phyloP scores from a whole-genome alignment of 35 echinoderm and acorn worm species.

The Stichopus chloronotus region DNA sequence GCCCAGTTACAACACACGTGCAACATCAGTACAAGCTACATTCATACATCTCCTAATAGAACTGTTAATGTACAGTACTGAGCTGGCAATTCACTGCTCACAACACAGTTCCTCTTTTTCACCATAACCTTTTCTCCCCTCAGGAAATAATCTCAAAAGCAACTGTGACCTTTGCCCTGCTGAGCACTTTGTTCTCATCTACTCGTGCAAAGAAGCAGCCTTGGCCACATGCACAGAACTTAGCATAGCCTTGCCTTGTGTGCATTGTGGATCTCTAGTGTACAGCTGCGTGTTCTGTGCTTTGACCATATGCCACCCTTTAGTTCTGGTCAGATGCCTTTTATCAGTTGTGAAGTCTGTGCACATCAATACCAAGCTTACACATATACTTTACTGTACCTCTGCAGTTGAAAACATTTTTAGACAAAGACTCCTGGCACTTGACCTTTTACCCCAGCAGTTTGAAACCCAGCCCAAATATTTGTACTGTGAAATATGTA shows the following conservation, averaged over 20 bases:
- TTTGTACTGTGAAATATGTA: background rate
- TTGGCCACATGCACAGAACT: background rate
- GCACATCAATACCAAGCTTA: background rate
- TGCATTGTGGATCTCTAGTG: background rate
- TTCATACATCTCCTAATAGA: too few relatives aligned
- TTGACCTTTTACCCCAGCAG: background rate
- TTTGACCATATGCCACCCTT: background rate
- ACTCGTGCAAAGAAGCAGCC: background rate
- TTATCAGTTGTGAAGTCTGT: background rate
- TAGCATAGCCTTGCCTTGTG: background rate
- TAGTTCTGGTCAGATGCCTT: background rate
- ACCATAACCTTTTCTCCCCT: background rate
- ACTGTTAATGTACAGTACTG: too few relatives aligned
- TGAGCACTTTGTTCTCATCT: background rate
- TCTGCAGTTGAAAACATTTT: background rate
- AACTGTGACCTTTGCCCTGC: background rate
- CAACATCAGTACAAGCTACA: too few relatives aligned
- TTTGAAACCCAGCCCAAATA: background rate
- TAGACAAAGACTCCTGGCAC: background rate
- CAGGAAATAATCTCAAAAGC: conserved; percentile 4
- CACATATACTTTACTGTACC: background rate
- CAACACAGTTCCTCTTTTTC: background rate
- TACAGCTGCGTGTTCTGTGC: background rate
- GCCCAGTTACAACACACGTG: too few relatives aligned
- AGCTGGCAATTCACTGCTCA: background rate